Base-by-base conservation (phyloP, 1,140 invertebrate species). In the Centruroides vittatus region DNA sequence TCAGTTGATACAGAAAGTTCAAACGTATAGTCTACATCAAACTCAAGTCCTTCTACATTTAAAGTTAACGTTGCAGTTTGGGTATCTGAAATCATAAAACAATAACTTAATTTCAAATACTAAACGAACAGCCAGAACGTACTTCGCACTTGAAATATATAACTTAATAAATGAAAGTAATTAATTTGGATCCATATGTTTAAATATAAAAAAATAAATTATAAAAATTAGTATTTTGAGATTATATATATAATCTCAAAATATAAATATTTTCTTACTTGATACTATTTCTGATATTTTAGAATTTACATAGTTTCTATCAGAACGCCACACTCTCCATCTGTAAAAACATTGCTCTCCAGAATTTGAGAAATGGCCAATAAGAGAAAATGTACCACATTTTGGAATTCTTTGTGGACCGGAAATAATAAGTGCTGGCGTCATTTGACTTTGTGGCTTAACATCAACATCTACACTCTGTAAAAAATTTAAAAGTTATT, bases 301-400 rank as follows among this genome's bases (percentile, higher is more conserved):
- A 6, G 50, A 34, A 13, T 51, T n/a, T 34, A 51, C 50, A 51
- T 34, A 34, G 5, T 51, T 4, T 13, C 23, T 51, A 11, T 51
- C 50, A 10, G 50, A 61, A 12, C 55, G 47, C 10, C 4, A 11
- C 9, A 65, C 58, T 48, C 55, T 12, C 64, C 64, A 65, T 48
- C 47, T 47, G 53, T 62, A 65, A 11, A 46, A 11, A 10, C 62
- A 47, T 12, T 41, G 41, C 41, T 41, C 41, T 41, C 41, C 41
- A 41, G 41, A 8, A 8, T 41, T 41, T 6, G 41, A 64, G 57
- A 63, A 68, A 61, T 68, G 67, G 0, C 63, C 65, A 10, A 64
- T 55, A 23, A 68, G 57, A 7, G 64, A 48, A 61, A 68, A 68
- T 1, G 53, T 12, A 4, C 65, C 67, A 63, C 67, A 68, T n/a